Evolutionary conservation across 2,888 invertebrate species (phyloP), one percentile per base, ranked within the genome.

Genomic region (Perizoma flavofasciatum): DNA sequence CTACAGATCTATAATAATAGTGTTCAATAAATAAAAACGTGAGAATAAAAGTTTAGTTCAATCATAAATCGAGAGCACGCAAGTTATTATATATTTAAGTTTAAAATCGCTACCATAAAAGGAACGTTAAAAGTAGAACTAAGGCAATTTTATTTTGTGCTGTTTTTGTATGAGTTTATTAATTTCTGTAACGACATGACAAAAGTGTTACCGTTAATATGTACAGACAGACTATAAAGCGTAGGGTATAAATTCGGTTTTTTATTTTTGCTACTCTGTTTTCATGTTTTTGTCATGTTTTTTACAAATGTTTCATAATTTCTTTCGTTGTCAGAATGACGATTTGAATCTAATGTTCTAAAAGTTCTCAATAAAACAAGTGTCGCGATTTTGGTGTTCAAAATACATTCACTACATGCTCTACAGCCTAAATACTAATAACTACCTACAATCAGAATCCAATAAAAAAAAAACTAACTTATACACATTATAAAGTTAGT

Each of bases 401-500:
- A 52, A 57, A 55, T 55, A 58, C 44, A 55, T 52, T 51, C 8
- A 55, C 52, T 54, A 48, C 51, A 54, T 57, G 10, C 48, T 49
- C 49, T 48, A 65, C 49, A 58, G 43, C 55, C 54, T 49, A 55
- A 54, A 47, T 68, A 73, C 70, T 70, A 70, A 73, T 67, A 82
- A 73, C 83, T 88, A 89, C 85, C 87, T 87, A 82, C 77, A 83
- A 79, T 87, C 86, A 88, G 79, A 81, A 65, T 61, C 52, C 11
- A 35, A 54, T 35, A 57, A 52, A 82, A 82, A 81, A 86, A 86
- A 82, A 87, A 88, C 81, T 83, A 76, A 86, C 79, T 86, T 87
- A 85, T 83, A 84, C 81, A 84, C 79, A 83, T 79, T 82, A 88
- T 74, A 66, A 76, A 75, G 78, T 83, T 83, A 83, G 78, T 78